phyloP scores from a whole-genome alignment of 1,140 invertebrate genomes.

The Tetraneura akinire region DNA sequence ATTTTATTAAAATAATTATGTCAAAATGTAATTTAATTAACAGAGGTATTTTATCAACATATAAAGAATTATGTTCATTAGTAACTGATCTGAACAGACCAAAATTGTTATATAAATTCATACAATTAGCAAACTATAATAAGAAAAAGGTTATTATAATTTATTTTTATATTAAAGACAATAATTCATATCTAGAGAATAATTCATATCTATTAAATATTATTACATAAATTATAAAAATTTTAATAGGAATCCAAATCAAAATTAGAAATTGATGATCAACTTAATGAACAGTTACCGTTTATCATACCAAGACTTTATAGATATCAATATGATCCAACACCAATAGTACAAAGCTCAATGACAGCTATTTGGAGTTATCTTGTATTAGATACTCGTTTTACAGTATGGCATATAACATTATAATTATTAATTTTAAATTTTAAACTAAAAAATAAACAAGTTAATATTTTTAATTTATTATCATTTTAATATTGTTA shows the following conservation, averaged over 20 bases:
- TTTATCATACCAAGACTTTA: slow-evolving; percentile 88
- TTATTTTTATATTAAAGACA: neutral
- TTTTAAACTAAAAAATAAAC: neutral
- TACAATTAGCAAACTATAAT: slow-evolving; percentile 92
- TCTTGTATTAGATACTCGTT: slow-evolving; percentile 81
- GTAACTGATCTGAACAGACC: slow-evolving; percentile 92
- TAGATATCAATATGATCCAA: slow-evolving; percentile 88
- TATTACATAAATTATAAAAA: neutral
- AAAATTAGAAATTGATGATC: slow-evolving; percentile 61
- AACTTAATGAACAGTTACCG: slow-evolving; percentile 77
- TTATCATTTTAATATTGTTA: neutral
- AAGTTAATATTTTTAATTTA: no score
- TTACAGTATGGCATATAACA: slow-evolving; percentile 66
- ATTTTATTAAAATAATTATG: no score
- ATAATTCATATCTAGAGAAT: neutral
- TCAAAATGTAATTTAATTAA: neutral
- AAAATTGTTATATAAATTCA: slow-evolving; percentile 92
- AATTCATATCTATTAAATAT: neutral
- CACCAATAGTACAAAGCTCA: slow-evolving; percentile 83
- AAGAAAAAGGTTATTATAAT: slow-evolving; percentile 58
- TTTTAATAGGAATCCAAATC: slow-evolving; percentile 36
- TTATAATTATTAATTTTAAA: slow-evolving; percentile 24
- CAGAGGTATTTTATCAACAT: slow-evolving; percentile 67
- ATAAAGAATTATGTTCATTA: slow-evolving; percentile 89
- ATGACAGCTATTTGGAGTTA: slow-evolving; percentile 91